These are phyloP conservation scores for Geotrypetes seraphini DNA, from an alignment of 2,797 vertebrate species.

Conservation along the genomic window DNA sequence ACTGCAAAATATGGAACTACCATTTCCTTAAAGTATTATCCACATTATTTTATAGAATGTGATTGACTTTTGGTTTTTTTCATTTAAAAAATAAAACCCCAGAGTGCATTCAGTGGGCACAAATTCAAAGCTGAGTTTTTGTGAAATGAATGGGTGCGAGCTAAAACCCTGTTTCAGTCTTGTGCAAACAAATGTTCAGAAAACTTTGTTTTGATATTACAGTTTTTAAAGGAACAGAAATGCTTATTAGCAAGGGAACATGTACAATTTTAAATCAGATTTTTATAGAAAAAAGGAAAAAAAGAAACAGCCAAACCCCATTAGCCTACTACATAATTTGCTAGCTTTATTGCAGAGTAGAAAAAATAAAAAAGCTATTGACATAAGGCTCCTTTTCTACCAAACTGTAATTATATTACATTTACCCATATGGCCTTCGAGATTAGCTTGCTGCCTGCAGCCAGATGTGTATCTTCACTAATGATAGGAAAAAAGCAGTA, in stretches of 20 bases:
- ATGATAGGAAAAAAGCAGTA: constrained; percentile 28
- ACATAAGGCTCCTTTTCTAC: constrained; percentile 29
- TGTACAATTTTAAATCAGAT: background rate
- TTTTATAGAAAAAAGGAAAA: constrained; percentile 8
- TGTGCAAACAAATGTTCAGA: too few species aligned
- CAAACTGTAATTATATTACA: constrained; percentile 33
- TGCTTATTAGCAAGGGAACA: constrained; percentile 14
- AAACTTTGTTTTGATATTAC: too few species aligned
- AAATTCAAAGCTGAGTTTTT: too few species aligned
- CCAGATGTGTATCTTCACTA: constrained; percentile 38
- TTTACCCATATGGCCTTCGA: constrained; percentile 40
- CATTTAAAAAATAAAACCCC: too few species aligned
- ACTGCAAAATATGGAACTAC: too few species aligned
- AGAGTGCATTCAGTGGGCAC: too few species aligned
- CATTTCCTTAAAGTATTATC: too few species aligned
- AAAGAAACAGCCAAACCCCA: background rate
- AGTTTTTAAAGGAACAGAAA: constrained; percentile 6
- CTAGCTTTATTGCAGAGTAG: constrained; percentile 9
- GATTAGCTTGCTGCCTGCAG: constrained; percentile 37
- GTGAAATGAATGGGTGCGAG: too few species aligned
- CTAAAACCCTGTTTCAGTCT: too few species aligned
- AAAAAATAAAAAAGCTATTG: constrained; percentile 27
- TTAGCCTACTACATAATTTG: background rate
- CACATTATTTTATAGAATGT: too few species aligned
- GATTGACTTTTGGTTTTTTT: too few species aligned